Evolutionary conservation across 2,113 vertebrate species (phyloP).

Genomic region (Hydropotes inermis): DNA sequence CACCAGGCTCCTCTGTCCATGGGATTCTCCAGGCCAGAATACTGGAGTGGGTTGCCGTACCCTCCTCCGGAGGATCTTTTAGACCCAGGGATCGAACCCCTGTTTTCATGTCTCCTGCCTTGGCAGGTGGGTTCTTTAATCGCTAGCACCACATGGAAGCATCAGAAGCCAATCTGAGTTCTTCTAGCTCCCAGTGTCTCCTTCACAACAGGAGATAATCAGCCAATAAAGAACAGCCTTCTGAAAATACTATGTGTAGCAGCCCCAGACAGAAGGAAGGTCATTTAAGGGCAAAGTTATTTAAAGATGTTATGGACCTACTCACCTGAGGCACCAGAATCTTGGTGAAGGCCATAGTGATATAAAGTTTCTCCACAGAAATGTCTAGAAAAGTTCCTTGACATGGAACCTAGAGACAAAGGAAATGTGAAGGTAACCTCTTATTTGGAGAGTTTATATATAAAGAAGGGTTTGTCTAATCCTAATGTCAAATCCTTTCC

Average conservation of each 20-base stretch:
- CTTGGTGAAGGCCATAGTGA: background rate
- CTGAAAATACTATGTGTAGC: background rate
- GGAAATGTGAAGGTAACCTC: background rate
- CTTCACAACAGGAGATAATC: background rate
- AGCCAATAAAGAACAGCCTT: background rate
- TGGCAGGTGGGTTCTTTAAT: background rate
- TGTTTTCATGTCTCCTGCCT: background rate
- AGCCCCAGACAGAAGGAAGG: background rate
- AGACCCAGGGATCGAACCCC: background rate
- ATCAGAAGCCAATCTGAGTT: background rate
- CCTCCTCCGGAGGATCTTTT: background rate
- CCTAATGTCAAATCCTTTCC: background rate
- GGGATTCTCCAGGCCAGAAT: background rate
- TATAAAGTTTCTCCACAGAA: background rate
- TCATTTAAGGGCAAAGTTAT: background rate
- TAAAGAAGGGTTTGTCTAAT: background rate
- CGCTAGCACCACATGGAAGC: rapidly evolving
- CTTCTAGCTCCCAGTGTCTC: background rate
- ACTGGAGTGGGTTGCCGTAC: background rate
- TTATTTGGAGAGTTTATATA: background rate
- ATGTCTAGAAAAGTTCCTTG: background rate
- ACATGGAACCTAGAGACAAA: background rate
- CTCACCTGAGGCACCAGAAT: background rate
- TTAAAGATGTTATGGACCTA: background rate
- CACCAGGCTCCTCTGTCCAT: background rate